Percentiles rank a stretch among this genome's conserved stretches.
Evolutionary conservation across 1,140 invertebrate genomes (phyloP).

Genomic region (Armadillidium nasatum): DNA sequence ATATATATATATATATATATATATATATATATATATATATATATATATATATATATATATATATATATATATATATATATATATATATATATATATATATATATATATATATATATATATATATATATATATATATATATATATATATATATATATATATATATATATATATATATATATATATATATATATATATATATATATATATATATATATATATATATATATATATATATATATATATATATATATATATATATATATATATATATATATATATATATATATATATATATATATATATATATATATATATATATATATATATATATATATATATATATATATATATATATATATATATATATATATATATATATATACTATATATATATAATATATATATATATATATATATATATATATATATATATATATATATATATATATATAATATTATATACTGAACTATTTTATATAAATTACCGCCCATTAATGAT

Average conservation of each 20-base stretch:
- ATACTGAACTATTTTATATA: background rate
- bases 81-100: too few relatives aligned
- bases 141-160: too few relatives aligned
- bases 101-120: too few relatives aligned
- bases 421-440: constrained; percentile 6
- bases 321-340: constrained; percentile 6
- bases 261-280: background rate
- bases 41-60: too few relatives aligned
- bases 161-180: too few relatives aligned
- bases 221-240: background rate
- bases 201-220: constrained; percentile 2
- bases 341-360: constrained; percentile 6
- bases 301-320: constrained; percentile 6
- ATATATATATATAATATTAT: background rate
- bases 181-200: too few relatives aligned
- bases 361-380: background rate
- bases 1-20: too few relatives aligned
- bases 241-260: background rate
- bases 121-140: too few relatives aligned
- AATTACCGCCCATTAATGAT: background rate
- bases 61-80: too few relatives aligned
- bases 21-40: too few relatives aligned
- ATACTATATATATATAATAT: background rate
- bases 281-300: constrained; percentile 6
- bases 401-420: background rate